Base-by-base conservation (phyloP, 2,797 vertebrate species). In the Gouania willdenowi region DNA sequence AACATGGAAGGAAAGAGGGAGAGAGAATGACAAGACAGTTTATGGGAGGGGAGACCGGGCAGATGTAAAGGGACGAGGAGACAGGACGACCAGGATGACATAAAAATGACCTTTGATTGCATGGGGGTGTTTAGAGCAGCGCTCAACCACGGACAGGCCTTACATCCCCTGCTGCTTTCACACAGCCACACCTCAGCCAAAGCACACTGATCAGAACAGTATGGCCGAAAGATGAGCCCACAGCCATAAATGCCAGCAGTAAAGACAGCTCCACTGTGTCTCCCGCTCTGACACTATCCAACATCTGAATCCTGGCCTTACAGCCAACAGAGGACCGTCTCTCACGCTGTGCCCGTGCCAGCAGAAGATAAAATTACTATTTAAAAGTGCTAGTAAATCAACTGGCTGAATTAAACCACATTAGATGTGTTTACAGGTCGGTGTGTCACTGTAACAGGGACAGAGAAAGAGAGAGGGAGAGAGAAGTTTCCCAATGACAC, bases 151-250 rank as follows among this genome's bases (percentile, higher is more conserved):
- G 57, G 63, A 57, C 57, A 19, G 58, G 33, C 61, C 19, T 48
- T n/a, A 48, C 55, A 53, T 47, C 65, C 64, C 75, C 57, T 5
- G 51, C 48, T 42, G 75, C 63, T 71, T 71, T 59, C 67, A 77
- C 80, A 71, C 58, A 52, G 61, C 77, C 79, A 82, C 83, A 82
- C 81, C 80, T 84, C 63, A 43, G 66, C 29, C 62, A 22, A 25
- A 50, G 70, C 57, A 15, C 58, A 27, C 43, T 74, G 70, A 82
- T 78, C 81, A 77, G 68, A 83, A 87, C 83, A 83, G 80, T 80
- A 79, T 83, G 84, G 75, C 80, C 77, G 79, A 84, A 84, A 83
- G 80, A 85, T 72, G 77, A 85, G 69, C 61, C 66, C 38, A 4
- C 19, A 33, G 63, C 61, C 71, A 65, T 76, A 83, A 82, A 78